phyloP scores from a whole-genome alignment of 2,888 invertebrate genomes.

The Patella pellucida region DNA sequence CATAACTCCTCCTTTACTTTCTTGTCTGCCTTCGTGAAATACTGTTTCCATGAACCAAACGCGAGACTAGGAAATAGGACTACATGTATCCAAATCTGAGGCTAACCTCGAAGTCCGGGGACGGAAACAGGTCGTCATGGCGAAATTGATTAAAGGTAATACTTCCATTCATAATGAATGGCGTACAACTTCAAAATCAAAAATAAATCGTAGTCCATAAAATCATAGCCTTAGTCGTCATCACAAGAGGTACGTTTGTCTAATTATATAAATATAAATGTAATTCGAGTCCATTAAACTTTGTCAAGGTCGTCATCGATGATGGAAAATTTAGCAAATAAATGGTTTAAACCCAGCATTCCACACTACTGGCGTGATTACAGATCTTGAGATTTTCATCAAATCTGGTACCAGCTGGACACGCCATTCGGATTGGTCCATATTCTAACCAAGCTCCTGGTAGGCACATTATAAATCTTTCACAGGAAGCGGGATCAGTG shows the following conservation, averaged over 20 bases:
- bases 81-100: no score
- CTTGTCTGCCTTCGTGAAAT: no score
- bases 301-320: not conserved
- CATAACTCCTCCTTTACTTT: no score
- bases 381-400: constrained; percentile 41
- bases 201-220: not conserved
- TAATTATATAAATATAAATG: not conserved
- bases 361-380: constrained; percentile 37
- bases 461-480: constrained; percentile 41
- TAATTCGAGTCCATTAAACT: not conserved
- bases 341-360: constrained; percentile 28
- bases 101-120: no score
- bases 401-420: constrained; percentile 41
- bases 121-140: no score
- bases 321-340: not conserved
- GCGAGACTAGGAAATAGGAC: no score
- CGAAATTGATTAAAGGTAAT: no score
- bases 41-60: no score
- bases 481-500: constrained; percentile 38
- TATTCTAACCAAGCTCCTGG: constrained; percentile 36
- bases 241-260: not conserved
- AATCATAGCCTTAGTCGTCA: constrained; percentile 1
- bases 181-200: not conserved
- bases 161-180: no score
- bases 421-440: constrained; percentile 41